These are phyloP conservation scores for Anoplolepis gracilipes DNA, from an alignment of 1,140 invertebrate species.

Conservation along the genomic window DNA sequence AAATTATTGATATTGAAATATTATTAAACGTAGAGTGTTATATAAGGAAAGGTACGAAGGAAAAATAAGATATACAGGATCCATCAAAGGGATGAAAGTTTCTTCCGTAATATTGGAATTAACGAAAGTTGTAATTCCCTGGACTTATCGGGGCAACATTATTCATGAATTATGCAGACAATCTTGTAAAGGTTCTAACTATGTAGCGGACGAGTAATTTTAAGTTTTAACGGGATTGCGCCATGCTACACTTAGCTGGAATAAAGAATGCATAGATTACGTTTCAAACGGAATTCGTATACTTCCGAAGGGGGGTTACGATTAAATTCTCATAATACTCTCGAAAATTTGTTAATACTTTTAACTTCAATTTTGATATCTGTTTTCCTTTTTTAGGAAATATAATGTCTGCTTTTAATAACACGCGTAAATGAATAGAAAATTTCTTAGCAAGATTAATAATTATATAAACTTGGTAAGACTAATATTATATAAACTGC, in stretches of 20 bases:
- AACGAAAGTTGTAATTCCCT: constrained; percentile 57
- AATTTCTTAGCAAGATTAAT: background rate
- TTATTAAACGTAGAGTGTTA: constrained; percentile 6
- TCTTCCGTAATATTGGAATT: constrained; percentile 54
- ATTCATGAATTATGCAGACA: constrained; percentile 63
- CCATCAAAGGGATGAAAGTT: constrained; percentile 52
- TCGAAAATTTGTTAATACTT: constrained; percentile 25
- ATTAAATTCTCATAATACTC: constrained; percentile 19
- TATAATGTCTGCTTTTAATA: background rate
- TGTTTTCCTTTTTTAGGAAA: background rate
- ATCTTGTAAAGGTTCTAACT: constrained; percentile 60
- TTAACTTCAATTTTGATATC: background rate
- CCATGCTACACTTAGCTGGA: constrained; percentile 55
- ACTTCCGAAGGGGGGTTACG: constrained; percentile 9
- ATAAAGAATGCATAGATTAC: constrained; percentile 60
- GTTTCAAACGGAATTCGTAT: constrained; percentile 57
- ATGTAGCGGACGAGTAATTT: constrained; percentile 61
- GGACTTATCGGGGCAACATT: constrained; percentile 57
- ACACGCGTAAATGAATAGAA: background rate
- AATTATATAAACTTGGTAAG: background rate
- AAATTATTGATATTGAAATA: constrained; percentile 30
- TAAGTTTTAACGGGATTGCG: constrained; percentile 60
- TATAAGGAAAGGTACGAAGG: constrained; percentile 36
- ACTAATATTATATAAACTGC: background rate
- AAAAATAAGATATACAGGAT: constrained; percentile 40